Evolutionary conservation across 2,888 invertebrate species (phyloP), one percentile per base, ranked within the genome.

Genomic region (Drosophila neonasuta): DNA sequence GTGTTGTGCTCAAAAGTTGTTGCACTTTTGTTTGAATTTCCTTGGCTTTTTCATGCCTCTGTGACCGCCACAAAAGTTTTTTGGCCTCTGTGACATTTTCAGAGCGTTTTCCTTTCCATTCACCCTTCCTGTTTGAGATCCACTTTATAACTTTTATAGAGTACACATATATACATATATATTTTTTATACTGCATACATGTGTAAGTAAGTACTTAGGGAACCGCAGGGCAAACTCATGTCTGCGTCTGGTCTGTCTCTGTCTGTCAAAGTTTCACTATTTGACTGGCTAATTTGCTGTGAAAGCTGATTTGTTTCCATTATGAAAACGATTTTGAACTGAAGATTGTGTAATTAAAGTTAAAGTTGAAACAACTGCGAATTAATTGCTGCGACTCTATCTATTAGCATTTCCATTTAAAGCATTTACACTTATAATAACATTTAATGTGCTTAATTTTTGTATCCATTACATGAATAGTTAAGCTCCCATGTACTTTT

Each of bases 221-320:
- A 51, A 69, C 74, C 80, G 57, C 70, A 68, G 70, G 69, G 64
- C 56, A 67, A 83, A 86, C 86, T 83, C 63, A n/a, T 68, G 55
- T 58, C 63, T 68, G 41, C 49, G 72, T 57, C 65, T 64, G 52
- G 71, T 49, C 52, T 68, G 77, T 73, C 86, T 49, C 52, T 68
- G 77, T 73, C 86, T 78, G 74, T 80, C 68, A 76, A 83, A 87
- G 71, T 83, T 87, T 76, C 61, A 69, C 65, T 76, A 76, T 74
- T 80, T 86, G 84, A 67, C 76, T 77, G 71, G 83, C 84, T 83
- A 87, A 87, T 83, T 87, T 87, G 72, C 78, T 86, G 83, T 72
- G 55, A 86, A 83, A 83, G 78, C 84, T 76, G 74, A 78, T 87
- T 87, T 73, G 57, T 73, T 36, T n/a, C 77, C 83, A 87, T 75